These are phyloP conservation scores for Orientallactaga sibirica DNA, from an alignment of 2,797 vertebrate genomes.

Conservation along the genomic window DNA sequence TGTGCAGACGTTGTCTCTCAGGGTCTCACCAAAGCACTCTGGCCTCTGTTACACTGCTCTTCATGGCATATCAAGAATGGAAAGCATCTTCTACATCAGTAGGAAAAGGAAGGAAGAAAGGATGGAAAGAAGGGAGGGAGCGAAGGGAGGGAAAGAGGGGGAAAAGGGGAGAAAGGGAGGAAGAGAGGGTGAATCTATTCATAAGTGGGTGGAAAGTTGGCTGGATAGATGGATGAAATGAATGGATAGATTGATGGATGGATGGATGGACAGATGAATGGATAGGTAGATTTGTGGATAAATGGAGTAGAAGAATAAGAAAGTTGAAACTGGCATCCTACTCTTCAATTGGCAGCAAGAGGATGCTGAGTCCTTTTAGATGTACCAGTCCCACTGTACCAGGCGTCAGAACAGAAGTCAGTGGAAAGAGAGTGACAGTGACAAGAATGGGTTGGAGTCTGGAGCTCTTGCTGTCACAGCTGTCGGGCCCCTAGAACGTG, in stretches of 20 bases:
- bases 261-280: not conserved
- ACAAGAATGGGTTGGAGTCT: not conserved
- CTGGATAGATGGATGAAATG: not conserved
- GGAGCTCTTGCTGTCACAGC: not conserved
- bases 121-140: not conserved
- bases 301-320: not conserved
- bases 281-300: not conserved
- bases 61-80: not conserved
- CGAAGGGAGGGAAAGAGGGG: not conserved
- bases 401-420: constrained; percentile 12
- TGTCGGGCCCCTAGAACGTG: not conserved
- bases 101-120: not conserved
- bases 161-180: not conserved
- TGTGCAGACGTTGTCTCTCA: not conserved
- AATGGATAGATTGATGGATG: not conserved
- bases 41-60: not conserved
- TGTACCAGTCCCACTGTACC: too few species aligned
- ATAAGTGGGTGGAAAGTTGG: not conserved
- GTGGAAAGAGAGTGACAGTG: not conserved
- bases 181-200: not conserved
- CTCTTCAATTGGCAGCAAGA: not conserved
- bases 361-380: not conserved
- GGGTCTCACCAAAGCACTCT: not conserved
- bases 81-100: not conserved
- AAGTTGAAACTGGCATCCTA: not conserved